Percentiles rank a stretch among this genome's conserved stretches.
phyloP scores from a whole-genome alignment of 2,888 invertebrate species.

The Heliconius ethilla region DNA sequence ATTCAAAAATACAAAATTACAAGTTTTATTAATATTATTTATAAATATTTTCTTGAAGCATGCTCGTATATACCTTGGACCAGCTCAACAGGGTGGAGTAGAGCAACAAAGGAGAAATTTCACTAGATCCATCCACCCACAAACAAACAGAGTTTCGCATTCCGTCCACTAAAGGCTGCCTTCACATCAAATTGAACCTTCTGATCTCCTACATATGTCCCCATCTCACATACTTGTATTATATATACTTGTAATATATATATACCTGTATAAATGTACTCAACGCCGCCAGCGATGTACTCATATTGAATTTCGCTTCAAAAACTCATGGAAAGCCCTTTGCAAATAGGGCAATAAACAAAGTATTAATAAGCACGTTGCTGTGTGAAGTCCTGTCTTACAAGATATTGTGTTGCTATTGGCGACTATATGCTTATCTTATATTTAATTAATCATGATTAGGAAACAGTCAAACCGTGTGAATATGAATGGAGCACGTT shows the following conservation, averaged over 20 bases:
- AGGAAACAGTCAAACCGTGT: not conserved
- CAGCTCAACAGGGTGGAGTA: constrained; percentile 49
- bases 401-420: constrained; percentile 4
- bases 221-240: constrained; percentile 36
- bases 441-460: not conserved
- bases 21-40: not conserved
- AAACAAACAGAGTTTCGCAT: constrained; percentile 75
- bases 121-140: constrained; percentile 74
- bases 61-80: not conserved
- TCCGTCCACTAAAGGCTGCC: constrained; percentile 67
- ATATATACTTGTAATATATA: constrained; percentile 25
- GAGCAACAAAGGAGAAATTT: constrained; percentile 78
- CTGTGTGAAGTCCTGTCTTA: constrained; percentile 4
- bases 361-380: constrained; percentile 36
- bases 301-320: constrained; percentile 44
- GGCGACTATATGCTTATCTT: not conserved
- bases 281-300: constrained; percentile 31
- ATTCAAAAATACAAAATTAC: not conserved
- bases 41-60: not conserved
- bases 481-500: too few species aligned
- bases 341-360: constrained; percentile 43
- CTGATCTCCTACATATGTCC: constrained; percentile 53
- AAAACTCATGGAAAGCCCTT: constrained; percentile 41
- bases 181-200: constrained; percentile 60
- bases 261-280: constrained; percentile 31